Evolutionary conservation across 2,797 vertebrate genomes (phyloP).

Genomic region (Smutsia gigantea): DNA sequence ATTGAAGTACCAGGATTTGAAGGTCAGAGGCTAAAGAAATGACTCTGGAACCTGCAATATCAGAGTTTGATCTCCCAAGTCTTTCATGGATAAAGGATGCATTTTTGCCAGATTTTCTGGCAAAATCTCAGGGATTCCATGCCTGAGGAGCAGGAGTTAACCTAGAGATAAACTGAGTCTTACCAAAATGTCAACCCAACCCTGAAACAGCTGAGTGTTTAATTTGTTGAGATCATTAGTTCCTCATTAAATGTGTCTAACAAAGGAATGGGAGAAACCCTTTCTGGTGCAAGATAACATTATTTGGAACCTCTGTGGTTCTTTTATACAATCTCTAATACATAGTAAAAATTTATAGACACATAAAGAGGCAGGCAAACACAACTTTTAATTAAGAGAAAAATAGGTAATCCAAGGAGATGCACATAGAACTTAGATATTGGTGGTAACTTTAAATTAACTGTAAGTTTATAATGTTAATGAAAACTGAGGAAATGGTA

Average conservation of each 20-base stretch:
- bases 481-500: neutral
- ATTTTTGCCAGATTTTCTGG: neutral
- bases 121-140: neutral
- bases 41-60: neutral
- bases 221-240: neutral
- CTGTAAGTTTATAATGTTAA: slow-evolving; percentile 9
- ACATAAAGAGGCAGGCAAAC: neutral
- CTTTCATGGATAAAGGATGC: neutral
- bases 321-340: neutral
- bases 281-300: neutral
- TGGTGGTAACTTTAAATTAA: neutral
- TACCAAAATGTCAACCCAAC: neutral
- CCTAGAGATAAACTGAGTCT: neutral
- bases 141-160: neutral
- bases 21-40: neutral
- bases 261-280: neutral
- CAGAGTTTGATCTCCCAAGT: neutral
- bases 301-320: neutral
- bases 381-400: neutral
- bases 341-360: neutral
- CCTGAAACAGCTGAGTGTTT: neutral
- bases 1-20: neutral
- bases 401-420: neutral
- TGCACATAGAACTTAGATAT: neutral
- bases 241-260: neutral